Evolutionary conservation across 2,888 invertebrate species (phyloP).

Genomic region (Cataglyphis livida): DNA sequence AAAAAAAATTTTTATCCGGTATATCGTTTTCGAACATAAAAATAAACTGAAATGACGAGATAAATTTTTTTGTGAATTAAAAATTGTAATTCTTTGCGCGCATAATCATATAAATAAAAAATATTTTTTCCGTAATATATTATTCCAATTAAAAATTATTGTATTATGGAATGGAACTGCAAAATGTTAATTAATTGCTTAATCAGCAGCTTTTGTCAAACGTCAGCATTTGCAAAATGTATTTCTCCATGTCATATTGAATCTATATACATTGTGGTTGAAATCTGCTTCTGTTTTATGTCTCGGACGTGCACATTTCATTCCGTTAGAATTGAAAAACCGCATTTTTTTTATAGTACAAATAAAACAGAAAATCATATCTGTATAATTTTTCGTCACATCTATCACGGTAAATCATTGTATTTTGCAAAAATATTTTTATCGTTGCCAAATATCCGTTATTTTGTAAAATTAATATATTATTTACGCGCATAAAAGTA

Average conservation of each 20-base stretch:
- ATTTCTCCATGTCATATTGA: not conserved
- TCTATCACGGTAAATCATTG: not conserved
- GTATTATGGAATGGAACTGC: not conserved
- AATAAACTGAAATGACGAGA: too few relatives aligned
- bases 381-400: not conserved
- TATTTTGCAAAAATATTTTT: constrained; percentile 21
- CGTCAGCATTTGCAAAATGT: not conserved
- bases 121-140: not conserved
- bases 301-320: not conserved
- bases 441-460: not conserved
- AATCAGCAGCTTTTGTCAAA: not conserved
- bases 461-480: not conserved
- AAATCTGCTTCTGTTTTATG: not conserved
- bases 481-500: not conserved
- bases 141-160: not conserved
- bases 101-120: not conserved
- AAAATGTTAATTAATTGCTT: constrained; percentile 13
- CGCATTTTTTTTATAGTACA: not conserved
- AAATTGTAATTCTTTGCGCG: too few relatives aligned
- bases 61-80: too few relatives aligned
- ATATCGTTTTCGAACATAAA: too few relatives aligned
- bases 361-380: constrained; percentile 7
- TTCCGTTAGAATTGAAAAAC: not conserved
- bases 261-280: not conserved
- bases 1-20: not conserved